Evolutionary conservation across 2,797 vertebrate species (phyloP), one percentile per base, ranked within the genome.

Genomic region (Alca torda): DNA sequence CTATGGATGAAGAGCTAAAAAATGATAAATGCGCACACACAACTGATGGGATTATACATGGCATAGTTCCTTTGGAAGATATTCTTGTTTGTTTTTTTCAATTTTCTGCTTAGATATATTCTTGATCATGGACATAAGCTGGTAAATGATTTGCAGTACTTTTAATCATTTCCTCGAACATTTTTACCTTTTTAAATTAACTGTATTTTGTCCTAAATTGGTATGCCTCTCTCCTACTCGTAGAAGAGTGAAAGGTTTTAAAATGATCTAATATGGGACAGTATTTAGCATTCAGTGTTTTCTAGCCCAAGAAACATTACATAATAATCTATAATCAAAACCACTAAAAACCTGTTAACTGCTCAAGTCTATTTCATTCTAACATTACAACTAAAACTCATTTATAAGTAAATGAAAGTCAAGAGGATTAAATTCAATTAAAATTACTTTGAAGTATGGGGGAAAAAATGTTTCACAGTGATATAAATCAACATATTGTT

Each of bases 401-500:
- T 98, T 97, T 98, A 98, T 97, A 98, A 97, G 96, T 97, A 97
- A 98, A 98, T 97, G 97, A 97, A 98, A 98, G 97, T 98, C 98
- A 98, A 97, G 97, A 97, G 97, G 97, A 98, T 97, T 97, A 97
- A 97, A 98, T 97, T 98, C 98, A 98, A 98, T 98, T 98, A 98
- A 97, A 98, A 98, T 97, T 97, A 98, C 97, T 97, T 98, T 97
- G 96, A 98, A 97, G 97, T 95, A 97, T 93, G 96, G 97, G 89
- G 93, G 74, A 17, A 95, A 95, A 96, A 97, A 94, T 96, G 97
- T 97, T 97, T 96, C 96, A 92, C 67, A 24, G 63, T 83, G 97
- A 97, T 97, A 97, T 97, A 97, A 97, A 98, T 97, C 97, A 97
- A 96, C 95, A 87, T 87, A 96, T 82, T 90, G 97, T 97, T 96